Base-by-base conservation (phyloP, 2,797 vertebrate species). In the Glossophaga mutica region DNA sequence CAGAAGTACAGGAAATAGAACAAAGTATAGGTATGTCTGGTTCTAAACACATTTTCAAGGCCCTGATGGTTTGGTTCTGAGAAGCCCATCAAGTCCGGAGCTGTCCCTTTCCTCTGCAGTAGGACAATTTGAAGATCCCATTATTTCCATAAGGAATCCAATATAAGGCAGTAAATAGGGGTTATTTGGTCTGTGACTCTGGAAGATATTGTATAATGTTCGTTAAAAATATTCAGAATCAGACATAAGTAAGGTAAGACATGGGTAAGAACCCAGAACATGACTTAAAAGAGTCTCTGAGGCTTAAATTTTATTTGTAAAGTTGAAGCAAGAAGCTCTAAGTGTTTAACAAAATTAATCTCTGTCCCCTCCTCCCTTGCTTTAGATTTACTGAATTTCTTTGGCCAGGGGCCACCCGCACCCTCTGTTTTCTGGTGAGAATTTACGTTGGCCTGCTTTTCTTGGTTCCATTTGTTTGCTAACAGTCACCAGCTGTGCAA, bases 391-490 rank as follows among this genome's bases (percentile, higher is more conserved):
- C 29, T 34, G 29, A 74, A 65, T 71, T 87, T 78, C 32, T 65
- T 42, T 71, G 76, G 70, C 37, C 22, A 57, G 24, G 68, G 24
- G 79, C 37, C 42, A 87, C 76, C 59, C 37, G 15, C 15, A 84
- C 19, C 81, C 76, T 87, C 39, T 77, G 55, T 78, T 95, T 95
- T 62, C 52, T 29, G 48, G 24, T 76, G 57, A 62, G 91, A 94
- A 92, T 95, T 90, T 46, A 84, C 46, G 44, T 74, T 88, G 94
- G 68, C 78, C 59, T 65, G 19, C 71, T 70, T 91, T 82, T 73
- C 94, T 88, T 55, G 24, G 50, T 94, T 95, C 48, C 37, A 3
- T 86, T 78, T 91, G 78, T 83, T 95, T 94, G 73, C 68, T 95
- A 94, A 89, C 50, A 65, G 22, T 48, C 19, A 39, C 68, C 83